These are phyloP conservation scores for Sweltsa coloradensis DNA, from an alignment of 1,140 invertebrate species.

Conservation along the genomic window DNA sequence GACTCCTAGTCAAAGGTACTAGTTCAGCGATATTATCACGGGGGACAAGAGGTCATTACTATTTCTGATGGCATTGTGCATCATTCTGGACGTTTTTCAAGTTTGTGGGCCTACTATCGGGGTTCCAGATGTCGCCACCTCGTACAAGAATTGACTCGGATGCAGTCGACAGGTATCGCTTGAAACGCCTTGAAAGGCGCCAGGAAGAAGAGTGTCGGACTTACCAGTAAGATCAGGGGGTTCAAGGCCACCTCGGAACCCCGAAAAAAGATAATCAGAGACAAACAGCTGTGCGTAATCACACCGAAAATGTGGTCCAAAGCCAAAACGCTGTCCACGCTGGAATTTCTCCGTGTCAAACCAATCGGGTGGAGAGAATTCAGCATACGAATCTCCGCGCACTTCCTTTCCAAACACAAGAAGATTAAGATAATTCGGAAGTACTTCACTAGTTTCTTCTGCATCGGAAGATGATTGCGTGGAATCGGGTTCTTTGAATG, in stretches of 20 bases:
- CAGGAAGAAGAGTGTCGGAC: too few relatives aligned
- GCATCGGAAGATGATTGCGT: too few relatives aligned
- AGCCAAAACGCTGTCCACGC: slow-evolving; percentile 14
- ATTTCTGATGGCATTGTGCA: slow-evolving; percentile 24
- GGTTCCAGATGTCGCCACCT: slow-evolving; percentile 24
- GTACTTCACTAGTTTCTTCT: too few relatives aligned
- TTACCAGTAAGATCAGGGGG: slow-evolving; percentile 17
- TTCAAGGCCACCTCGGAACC: slow-evolving; percentile 10
- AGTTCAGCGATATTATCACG: background rate
- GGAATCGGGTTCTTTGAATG: too few relatives aligned
- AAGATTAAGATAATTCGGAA: too few relatives aligned
- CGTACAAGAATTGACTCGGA: slow-evolving; percentile 28
- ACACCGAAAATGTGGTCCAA: slow-evolving; percentile 13
- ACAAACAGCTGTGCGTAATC: slow-evolving; percentile 13
- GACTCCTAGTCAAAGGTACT: background rate
- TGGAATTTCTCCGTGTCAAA: slow-evolving; percentile 15
- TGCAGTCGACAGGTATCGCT: slow-evolving; percentile 29
- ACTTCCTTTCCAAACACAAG: too few relatives aligned
- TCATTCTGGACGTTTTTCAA: slow-evolving; percentile 24
- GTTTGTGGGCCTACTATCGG: slow-evolving; percentile 18
- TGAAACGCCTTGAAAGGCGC: slow-evolving; percentile 21
- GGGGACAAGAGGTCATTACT: background rate
- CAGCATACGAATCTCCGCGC: too few relatives aligned
- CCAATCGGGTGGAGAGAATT: slow-evolving; percentile 18
- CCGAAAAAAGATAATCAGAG: slow-evolving; percentile 11